These are phyloP conservation scores for Glaucopsyche alexis DNA, from an alignment of 2,888 invertebrate species.

Conservation along the genomic window DNA sequence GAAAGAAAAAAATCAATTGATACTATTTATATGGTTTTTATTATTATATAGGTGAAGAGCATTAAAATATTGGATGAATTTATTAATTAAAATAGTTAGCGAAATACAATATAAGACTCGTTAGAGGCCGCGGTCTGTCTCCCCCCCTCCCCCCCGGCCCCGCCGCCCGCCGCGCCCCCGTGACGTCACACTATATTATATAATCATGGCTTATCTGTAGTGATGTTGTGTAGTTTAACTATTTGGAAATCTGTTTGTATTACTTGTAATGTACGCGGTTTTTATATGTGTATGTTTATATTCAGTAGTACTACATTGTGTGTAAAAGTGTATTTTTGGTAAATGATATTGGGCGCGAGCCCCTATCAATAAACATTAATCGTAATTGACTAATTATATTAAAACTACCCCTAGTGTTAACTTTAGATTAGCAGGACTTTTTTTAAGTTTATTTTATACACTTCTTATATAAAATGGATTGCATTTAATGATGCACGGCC, in stretches of 20 bases:
- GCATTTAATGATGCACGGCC: constrained; percentile 69
- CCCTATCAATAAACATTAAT: constrained; percentile 71
- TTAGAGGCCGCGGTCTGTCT: constrained; percentile 76
- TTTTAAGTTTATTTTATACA: constrained; percentile 67
- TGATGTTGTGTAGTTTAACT: constrained; percentile 78
- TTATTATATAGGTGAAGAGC: constrained; percentile 77
- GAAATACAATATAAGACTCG: constrained; percentile 79
- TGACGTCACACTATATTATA: constrained; percentile 37
- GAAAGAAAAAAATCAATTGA: constrained; percentile 71
- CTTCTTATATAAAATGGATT: constrained; percentile 55
- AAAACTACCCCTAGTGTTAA: constrained; percentile 75
- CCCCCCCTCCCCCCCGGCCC: constrained; percentile 29
- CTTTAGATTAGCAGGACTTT: constrained; percentile 67
- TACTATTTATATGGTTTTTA: constrained; percentile 77
- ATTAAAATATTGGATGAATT: constrained; percentile 80
- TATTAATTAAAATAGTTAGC: constrained; percentile 81
- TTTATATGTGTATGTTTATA: constrained; percentile 80
- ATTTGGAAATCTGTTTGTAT: constrained; percentile 76
- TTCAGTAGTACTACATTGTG: constrained; percentile 76
- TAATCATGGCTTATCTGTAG: constrained; percentile 79
- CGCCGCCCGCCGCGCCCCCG: constrained; percentile 39
- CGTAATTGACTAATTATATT: constrained; percentile 82
- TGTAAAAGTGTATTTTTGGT: constrained; percentile 77
- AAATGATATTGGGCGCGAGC: constrained; percentile 49
- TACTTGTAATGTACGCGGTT: constrained; percentile 78